Evolutionary conservation across 2,888 invertebrate genomes (phyloP).

Genomic region (Acronicta leporina): DNA sequence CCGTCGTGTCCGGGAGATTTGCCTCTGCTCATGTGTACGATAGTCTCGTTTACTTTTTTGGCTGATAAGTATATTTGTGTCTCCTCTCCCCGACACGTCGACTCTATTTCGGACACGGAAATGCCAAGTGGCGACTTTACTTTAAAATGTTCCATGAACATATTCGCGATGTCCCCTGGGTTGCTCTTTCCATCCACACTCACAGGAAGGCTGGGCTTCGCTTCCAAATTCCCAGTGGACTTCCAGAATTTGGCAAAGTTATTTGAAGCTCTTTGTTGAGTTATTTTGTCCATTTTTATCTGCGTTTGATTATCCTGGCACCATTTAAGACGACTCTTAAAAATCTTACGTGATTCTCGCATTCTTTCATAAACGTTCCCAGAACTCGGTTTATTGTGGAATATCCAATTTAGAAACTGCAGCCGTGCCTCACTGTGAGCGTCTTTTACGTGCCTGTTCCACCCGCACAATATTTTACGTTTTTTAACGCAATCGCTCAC

Average conservation of each 20-base stretch:
- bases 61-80: not conserved
- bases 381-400: not conserved
- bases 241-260: too few species aligned
- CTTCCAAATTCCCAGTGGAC: conserved; percentile 3
- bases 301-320: too few species aligned
- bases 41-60: not conserved
- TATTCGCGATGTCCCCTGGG: conserved; percentile 8
- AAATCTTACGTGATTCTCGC: not conserved
- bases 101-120: not conserved
- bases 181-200: conserved; percentile 6
- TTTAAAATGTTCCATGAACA: conserved; percentile 14
- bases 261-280: too few species aligned
- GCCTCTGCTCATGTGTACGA: conserved; percentile 12
- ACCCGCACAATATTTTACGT: not conserved
- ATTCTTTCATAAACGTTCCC: conserved; percentile 12
- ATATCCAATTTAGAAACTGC: not conserved
- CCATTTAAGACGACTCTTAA: not conserved
- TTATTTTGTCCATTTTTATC: too few species aligned
- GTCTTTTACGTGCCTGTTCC: conserved; percentile 5
- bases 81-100: not conserved
- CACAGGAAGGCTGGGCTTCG: conserved; percentile 8
- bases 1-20: too few species aligned
- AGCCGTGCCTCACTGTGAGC: conserved; percentile 6
- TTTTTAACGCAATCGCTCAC: not conserved
- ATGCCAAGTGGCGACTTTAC: conserved; percentile 8